Conservation (phyloP, 2,113 vertebrate genomes). For the Microtus pennsylvanicus region DNA sequence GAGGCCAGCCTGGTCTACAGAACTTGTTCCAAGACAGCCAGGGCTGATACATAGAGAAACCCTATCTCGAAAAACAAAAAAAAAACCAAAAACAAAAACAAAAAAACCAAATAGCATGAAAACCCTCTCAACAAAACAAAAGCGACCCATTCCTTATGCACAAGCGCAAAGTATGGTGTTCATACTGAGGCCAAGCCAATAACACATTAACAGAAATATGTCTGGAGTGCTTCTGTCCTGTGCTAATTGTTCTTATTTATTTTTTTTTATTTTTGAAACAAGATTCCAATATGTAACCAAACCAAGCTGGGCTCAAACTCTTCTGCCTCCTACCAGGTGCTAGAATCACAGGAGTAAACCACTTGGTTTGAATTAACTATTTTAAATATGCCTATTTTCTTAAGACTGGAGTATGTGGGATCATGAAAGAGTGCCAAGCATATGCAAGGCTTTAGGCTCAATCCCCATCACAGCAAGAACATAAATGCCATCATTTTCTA, state of each 20-base stretch:
- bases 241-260: background rate
- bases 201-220: background rate
- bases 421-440: background rate
- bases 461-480: background rate
- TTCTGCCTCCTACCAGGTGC: background rate
- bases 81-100: too few species aligned
- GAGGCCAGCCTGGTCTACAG: too few species aligned
- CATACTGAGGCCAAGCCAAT: background rate
- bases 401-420: background rate
- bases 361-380: background rate
- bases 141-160: background rate
- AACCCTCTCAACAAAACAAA: slow-evolving; percentile 47
- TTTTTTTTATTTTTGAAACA: background rate
- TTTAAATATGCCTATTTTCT: background rate
- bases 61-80: too few species aligned
- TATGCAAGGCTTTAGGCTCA: background rate
- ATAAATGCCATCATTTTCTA: background rate
- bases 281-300: background rate
- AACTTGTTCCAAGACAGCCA: too few species aligned
- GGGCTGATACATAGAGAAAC: too few species aligned
- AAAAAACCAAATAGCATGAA: background rate
- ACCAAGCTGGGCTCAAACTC: background rate
- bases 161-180: background rate
- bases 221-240: background rate
- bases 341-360: background rate